Percentiles rank a stretch among this genome's conserved stretches.
Conservation (phyloP, 2,888 invertebrate genomes). For the Leucoma salicis region DNA sequence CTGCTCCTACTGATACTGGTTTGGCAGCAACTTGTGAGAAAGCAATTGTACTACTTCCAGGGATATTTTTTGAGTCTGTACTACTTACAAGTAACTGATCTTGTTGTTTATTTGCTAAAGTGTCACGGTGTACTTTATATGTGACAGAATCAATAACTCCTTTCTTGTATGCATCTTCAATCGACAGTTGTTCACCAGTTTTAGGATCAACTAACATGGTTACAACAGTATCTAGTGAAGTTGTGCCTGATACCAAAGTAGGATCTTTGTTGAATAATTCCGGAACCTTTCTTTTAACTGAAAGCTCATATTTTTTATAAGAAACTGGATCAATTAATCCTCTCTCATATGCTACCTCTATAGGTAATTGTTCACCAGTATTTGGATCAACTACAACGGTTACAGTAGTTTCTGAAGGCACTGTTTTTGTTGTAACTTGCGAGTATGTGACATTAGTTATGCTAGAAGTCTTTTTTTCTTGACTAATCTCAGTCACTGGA, state of each 20-base stretch:
- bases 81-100: slow-evolving; percentile 18
- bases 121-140: slow-evolving; percentile 40
- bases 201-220: slow-evolving; percentile 83
- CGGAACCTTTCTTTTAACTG: slow-evolving; percentile 49
- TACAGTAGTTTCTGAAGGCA: slow-evolving; percentile 60
- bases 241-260: slow-evolving; percentile 30
- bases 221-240: slow-evolving; percentile 36
- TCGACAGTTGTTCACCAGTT: slow-evolving; percentile 87
- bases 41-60: slow-evolving; percentile 41
- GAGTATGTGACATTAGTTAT: slow-evolving; percentile 42
- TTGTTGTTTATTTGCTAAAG: slow-evolving; percentile 25
- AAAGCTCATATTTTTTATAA: slow-evolving; percentile 72
- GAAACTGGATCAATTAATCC: slow-evolving; percentile 71
- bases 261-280: slow-evolving; percentile 31
- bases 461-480: slow-evolving; percentile 37
- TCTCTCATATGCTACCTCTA: slow-evolving; percentile 87
- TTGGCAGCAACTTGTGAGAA: slow-evolving; percentile 63
- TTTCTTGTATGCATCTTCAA: slow-evolving; percentile 84
- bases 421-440: slow-evolving; percentile 38
- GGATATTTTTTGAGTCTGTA: slow-evolving; percentile 15
- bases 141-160: slow-evolving; percentile 69
- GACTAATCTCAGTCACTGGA: slow-evolving; percentile 45
- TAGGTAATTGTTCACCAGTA: slow-evolving; percentile 88
- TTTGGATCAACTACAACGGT: slow-evolving; percentile 85
- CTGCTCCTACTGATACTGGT: slow-evolving; percentile 82